Conservation (phyloP, 1,140 invertebrate species). For the Palaemon carinicauda region DNA sequence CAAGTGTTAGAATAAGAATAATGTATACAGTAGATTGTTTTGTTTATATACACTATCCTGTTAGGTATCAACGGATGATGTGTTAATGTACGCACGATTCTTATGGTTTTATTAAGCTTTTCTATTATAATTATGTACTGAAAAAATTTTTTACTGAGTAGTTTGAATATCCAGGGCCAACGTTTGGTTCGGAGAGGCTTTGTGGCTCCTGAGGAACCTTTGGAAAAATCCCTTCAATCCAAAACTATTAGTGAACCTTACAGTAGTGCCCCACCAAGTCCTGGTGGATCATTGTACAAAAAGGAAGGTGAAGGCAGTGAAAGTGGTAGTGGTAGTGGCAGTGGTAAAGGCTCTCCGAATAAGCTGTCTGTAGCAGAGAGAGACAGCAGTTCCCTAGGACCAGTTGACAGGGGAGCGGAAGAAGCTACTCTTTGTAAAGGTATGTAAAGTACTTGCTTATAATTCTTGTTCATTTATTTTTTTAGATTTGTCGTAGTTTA, state of each 20-base stretch:
- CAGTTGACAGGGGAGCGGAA: neutral
- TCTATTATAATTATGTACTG: too few relatives aligned
- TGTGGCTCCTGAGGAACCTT: slow-evolving; percentile 72
- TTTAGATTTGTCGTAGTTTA: too few relatives aligned
- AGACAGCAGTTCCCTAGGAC: neutral
- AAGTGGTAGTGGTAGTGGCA: neutral
- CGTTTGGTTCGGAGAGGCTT: slow-evolving; percentile 64
- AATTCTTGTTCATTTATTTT: too few relatives aligned
- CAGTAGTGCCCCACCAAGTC: slow-evolving; percentile 14
- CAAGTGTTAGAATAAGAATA: too few relatives aligned
- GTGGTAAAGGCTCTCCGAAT: neutral
- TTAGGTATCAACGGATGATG: too few relatives aligned
- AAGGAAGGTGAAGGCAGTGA: neutral
- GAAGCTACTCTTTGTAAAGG: slow-evolving; percentile 13
- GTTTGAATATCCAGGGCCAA: slow-evolving; percentile 34
- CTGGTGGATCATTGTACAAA: neutral
- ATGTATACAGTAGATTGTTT: too few relatives aligned
- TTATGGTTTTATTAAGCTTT: too few relatives aligned
- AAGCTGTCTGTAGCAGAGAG: neutral
- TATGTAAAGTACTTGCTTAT: neutral
- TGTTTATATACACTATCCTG: too few relatives aligned
- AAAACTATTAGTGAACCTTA: slow-evolving; percentile 60
- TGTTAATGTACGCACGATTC: too few relatives aligned
- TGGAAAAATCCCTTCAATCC: slow-evolving; percentile 77
- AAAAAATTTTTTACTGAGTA: too few relatives aligned